These are phyloP conservation scores for Apodemia zela DNA, from an alignment of 2,888 invertebrate species.

Conservation along the genomic window DNA sequence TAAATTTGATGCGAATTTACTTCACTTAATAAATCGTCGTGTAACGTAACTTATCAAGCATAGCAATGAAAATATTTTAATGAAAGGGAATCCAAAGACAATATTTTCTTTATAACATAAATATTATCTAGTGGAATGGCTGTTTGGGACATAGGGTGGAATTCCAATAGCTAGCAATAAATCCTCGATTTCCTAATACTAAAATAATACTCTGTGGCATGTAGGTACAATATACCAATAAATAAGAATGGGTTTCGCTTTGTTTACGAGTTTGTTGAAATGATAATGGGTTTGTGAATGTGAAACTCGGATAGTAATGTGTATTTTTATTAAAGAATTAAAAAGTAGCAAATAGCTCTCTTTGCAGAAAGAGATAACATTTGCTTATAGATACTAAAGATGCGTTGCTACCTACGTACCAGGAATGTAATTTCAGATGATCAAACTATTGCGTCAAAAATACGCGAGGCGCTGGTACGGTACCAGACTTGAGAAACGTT, in stretches of 20 bases:
- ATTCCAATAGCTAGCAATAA: conserved; percentile 37
- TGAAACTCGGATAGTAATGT: background rate
- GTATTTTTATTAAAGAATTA: background rate
- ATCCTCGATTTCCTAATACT: conserved; percentile 34
- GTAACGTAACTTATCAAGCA: background rate
- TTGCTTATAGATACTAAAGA: no score
- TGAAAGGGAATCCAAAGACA: conserved; percentile 17
- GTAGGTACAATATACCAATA: background rate
- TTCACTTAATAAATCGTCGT: background rate
- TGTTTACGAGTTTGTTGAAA: background rate
- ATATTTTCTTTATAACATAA: conserved; percentile 23
- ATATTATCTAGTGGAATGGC: conserved; percentile 34
- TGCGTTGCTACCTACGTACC: no score
- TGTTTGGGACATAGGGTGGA: conserved; percentile 39
- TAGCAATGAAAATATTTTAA: conserved; percentile 20
- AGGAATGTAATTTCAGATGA: no score
- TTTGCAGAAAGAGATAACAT: no score
- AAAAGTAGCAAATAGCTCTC: no score
- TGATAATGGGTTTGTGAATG: background rate
- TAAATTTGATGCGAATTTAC: background rate
- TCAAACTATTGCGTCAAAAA: no score
- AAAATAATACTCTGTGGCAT: conserved; percentile 26
- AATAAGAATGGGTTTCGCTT: background rate
- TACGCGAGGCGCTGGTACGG: no score
- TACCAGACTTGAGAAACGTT: no score